Evolutionary conservation across 2,113 vertebrate species (phyloP), one percentile per base, ranked within the genome.

Genomic region (Peromyscus leucopus): DNA sequence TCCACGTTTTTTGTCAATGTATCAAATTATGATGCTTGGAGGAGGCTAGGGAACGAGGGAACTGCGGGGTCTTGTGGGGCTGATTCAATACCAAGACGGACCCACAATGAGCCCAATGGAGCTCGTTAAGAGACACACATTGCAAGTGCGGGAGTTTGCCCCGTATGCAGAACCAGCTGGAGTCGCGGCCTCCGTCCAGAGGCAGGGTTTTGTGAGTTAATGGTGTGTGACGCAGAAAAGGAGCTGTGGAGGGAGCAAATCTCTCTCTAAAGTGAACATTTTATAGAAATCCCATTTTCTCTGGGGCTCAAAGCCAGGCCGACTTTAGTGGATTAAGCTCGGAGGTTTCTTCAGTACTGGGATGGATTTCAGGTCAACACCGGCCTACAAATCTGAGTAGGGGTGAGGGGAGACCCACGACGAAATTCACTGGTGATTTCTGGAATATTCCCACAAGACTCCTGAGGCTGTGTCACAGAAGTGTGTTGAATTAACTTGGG

Each of bases 191-290:
- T 86, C 51, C 0, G n/a, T 92, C n/a, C 15, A 94, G 78, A 61
- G 96, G 96, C 97, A 74, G 95, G 82, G 79, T 91, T 98, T 98
- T 97, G 97, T 96, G 96, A 97, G 96, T 97, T 97, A 97, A 97
- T 97, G 95, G 97, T 57, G 95, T 97, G 95, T 97, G 97, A 97
- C 69, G 28, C 96, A 93, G 95, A 97, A 94, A 96, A 96, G 97
- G 95, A 96, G 85, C 91, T 96, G 83, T 87, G 96, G 96, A 97
- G 92, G 96, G 91, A 97, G 97, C 89, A 98, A 98, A 98, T 97
- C 97, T 98, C 97, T 97, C 98, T 98, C 97, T 97, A 97, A 98
- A 98, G 71, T 88, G 89, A 97, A 98, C 98, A 96, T 98, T 92
- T 96, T 97, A 88, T 97, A 98, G 98, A 98, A 98, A 98, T 96